phyloP scores from a whole-genome alignment of 1,140 invertebrate species.

The Pogonognathellus flavescens region DNA sequence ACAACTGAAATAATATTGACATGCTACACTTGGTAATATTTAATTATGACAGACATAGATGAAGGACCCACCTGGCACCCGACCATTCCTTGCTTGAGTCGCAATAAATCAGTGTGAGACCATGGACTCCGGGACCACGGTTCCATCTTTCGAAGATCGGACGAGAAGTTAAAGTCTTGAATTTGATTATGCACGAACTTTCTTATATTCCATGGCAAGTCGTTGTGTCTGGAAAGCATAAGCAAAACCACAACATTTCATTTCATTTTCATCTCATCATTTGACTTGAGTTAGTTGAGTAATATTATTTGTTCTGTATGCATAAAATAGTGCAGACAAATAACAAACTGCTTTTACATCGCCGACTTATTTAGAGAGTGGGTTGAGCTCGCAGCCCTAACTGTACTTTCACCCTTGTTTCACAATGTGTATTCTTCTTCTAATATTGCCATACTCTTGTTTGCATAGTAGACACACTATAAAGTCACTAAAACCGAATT shows the following conservation, averaged over 20 bases:
- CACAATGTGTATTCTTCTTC: neutral
- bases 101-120: slow-evolving; percentile 69
- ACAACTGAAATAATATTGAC: too few relatives aligned
- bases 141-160: slow-evolving; percentile 67
- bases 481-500: too few relatives aligned
- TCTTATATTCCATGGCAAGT: slow-evolving; percentile 72
- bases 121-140: slow-evolving; percentile 68
- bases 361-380: neutral
- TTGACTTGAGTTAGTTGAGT: slow-evolving; percentile 15
- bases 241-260: slow-evolving; percentile 56
- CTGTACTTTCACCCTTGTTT: neutral
- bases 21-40: too few relatives aligned
- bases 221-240: slow-evolving; percentile 71
- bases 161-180: slow-evolving; percentile 67
- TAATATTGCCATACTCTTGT: neutral
- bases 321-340: neutral
- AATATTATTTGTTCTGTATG: slow-evolving; percentile 30
- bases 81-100: slow-evolving; percentile 68
- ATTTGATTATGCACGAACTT: slow-evolving; percentile 69
- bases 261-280: slow-evolving; percentile 37
- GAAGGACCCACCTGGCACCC: slow-evolving; percentile 67
- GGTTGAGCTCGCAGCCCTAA: neutral
- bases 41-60: slow-evolving; percentile 26
- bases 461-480: neutral
- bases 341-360: slow-evolving; percentile 13